Conservation (phyloP, 2,888 invertebrate species). For the Drosophila conformis region DNA sequence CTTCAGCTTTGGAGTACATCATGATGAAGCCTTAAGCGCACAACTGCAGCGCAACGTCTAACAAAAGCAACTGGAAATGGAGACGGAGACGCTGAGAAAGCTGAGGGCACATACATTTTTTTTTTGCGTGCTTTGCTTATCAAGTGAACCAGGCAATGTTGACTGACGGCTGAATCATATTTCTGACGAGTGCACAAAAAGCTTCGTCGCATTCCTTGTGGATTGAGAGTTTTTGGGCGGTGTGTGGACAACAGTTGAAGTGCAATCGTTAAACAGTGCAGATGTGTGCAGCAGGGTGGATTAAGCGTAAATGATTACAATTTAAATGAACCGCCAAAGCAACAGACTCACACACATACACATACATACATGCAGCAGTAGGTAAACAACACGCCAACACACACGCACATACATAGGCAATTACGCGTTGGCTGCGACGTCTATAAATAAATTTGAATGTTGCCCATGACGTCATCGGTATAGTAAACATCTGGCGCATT, state of each 20-base stretch:
- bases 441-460: conserved; percentile 72
- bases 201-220: conserved; percentile 54
- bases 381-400: conserved; percentile 54
- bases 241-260: conserved; percentile 45
- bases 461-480: conserved; percentile 74
- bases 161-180: conserved; percentile 63
- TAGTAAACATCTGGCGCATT: conserved; percentile 75
- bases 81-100: conserved; percentile 23
- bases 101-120: neutral
- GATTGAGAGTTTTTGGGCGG: conserved; percentile 15
- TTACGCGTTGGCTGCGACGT: conserved; percentile 23
- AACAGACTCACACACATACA: conserved; percentile 13
- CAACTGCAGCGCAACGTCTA: conserved; percentile 42
- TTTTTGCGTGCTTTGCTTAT: conserved; percentile 43
- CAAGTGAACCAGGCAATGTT: conserved; percentile 40
- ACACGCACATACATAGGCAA: conserved; percentile 15
- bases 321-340: conserved; percentile 32
- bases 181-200: conserved; percentile 62
- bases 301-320: neutral
- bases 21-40: conserved; percentile 55
- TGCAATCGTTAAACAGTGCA: conserved; percentile 38
- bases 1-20: conserved; percentile 82
- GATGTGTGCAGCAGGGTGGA: conserved; percentile 26
- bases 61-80: conserved; percentile 47
- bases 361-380: conserved; percentile 22